A percentile compares a stretch with the other conserved stretches of the same genome.
phyloP scores from a whole-genome alignment of 2,888 invertebrate genomes.

The Lepidonotus clava region DNA sequence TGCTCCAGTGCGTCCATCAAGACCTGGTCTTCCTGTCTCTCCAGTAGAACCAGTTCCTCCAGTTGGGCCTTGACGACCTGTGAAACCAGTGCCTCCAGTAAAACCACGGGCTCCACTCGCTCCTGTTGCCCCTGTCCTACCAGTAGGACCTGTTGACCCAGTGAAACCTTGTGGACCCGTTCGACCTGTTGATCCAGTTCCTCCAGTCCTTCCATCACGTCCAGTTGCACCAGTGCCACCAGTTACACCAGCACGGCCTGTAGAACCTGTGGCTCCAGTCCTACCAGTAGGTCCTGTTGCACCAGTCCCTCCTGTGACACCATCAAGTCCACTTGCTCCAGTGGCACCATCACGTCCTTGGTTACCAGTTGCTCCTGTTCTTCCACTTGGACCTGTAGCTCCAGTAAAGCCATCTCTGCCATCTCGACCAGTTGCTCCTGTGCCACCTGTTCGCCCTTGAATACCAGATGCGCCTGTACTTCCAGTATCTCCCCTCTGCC shows the following conservation, averaged over 20 bases:
- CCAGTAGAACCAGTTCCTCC: slow-evolving; percentile 56
- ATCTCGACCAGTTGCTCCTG: slow-evolving; percentile 60
- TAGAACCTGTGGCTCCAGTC: slow-evolving; percentile 55
- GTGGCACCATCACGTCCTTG: slow-evolving; percentile 49
- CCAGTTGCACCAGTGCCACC: slow-evolving; percentile 59
- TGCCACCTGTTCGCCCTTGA: slow-evolving; percentile 57
- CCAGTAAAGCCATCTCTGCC: slow-evolving; percentile 51
- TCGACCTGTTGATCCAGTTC: slow-evolving; percentile 54
- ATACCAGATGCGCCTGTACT: slow-evolving; percentile 24
- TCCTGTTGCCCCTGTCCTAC: slow-evolving; percentile 55
- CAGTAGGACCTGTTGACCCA: slow-evolving; percentile 54
- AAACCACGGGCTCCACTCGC: slow-evolving; percentile 56
- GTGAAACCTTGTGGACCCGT: slow-evolving; percentile 55
- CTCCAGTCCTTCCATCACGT: slow-evolving; percentile 40
- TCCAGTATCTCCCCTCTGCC: slow-evolving; percentile 49
- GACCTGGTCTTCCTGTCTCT: slow-evolving; percentile 12
- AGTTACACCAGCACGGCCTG: slow-evolving; percentile 52
- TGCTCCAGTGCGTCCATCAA: slow-evolving; percentile 35
- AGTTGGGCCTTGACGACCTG: slow-evolving; percentile 53
- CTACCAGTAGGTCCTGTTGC: slow-evolving; percentile 50
- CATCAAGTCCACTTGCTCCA: slow-evolving; percentile 51
- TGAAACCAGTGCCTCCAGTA: slow-evolving; percentile 55
- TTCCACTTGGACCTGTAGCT: slow-evolving; percentile 54
- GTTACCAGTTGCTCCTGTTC: slow-evolving; percentile 39
- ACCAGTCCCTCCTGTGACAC: slow-evolving; percentile 50